Conservation (phyloP, 2,797 vertebrate species). For the Eidolon dupreanum region DNA sequence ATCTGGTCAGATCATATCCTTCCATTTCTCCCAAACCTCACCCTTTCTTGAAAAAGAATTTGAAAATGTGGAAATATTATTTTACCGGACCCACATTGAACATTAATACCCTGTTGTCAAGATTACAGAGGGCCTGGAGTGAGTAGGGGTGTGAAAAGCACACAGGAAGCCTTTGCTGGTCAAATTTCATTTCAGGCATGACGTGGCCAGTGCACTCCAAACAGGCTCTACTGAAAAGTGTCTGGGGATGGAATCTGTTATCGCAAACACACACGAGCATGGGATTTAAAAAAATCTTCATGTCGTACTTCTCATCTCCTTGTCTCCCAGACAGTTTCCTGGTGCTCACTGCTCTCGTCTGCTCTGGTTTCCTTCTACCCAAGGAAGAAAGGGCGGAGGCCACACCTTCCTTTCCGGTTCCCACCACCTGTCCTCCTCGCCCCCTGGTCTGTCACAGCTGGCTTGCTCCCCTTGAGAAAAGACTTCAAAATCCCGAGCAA, state of each 20-base stretch:
- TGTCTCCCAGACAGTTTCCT: neutral
- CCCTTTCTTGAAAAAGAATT: neutral
- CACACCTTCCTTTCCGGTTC: neutral
- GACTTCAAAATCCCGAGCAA: neutral
- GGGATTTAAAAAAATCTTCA: neutral
- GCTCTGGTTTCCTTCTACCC: neutral
- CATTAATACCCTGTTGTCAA: neutral
- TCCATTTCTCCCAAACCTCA: neutral
- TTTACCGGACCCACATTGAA: neutral
- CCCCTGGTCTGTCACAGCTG: neutral
- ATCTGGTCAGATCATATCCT: too few species aligned
- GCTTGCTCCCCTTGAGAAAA: neutral
- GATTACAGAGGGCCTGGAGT: neutral
- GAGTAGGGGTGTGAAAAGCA: too few species aligned
- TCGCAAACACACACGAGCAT: neutral
- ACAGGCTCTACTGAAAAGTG: neutral
- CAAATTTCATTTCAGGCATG: neutral
- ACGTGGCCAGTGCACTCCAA: neutral
- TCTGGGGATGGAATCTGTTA: neutral
- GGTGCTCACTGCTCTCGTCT: neutral
- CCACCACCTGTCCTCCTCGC: neutral
- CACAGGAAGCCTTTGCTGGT: accelerated
- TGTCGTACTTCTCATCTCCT: neutral
- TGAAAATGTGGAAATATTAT: neutral
- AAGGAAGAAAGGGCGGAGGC: neutral